phyloP scores from a whole-genome alignment of 2,888 invertebrate genomes.

The Megastigmus dorsalis region DNA sequence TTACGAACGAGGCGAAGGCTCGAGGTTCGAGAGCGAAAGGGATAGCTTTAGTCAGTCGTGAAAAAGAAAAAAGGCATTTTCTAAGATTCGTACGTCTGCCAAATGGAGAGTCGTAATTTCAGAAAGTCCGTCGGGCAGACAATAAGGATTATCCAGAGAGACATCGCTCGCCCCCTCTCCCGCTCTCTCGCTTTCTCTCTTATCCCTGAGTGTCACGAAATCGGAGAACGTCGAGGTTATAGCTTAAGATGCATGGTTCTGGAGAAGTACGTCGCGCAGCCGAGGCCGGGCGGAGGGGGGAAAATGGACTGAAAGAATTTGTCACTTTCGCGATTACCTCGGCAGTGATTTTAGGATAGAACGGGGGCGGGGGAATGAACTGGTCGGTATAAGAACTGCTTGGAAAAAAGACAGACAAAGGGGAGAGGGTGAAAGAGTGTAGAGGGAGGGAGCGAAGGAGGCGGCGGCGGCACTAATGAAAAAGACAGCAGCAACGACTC shows the following conservation, averaged over 20 bases:
- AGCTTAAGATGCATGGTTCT: constrained; percentile 22
- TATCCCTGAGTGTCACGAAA: constrained; percentile 45
- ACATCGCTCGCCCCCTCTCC: no score
- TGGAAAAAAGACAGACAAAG: no score
- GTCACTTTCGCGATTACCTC: constrained; percentile 28
- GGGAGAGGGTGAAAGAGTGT: not conserved
- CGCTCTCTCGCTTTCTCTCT: no score
- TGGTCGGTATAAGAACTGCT: no score
- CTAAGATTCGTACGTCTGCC: constrained; percentile 52
- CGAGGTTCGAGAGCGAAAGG: no score
- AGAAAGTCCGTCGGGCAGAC: constrained; percentile 46
- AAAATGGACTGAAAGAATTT: constrained; percentile 28
- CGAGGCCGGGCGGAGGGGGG: no score
- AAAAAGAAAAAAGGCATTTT: no score
- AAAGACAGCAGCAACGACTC: no score
- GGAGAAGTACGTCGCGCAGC: constrained; percentile 23
- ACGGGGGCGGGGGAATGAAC: not conserved
- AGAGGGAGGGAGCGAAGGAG: no score
- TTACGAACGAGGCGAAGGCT: not conserved
- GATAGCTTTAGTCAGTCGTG: no score
- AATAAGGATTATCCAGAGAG: constrained; percentile 51
- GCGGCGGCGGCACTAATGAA: not conserved
- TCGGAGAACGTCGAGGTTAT: constrained; percentile 25
- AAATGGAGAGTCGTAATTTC: constrained; percentile 61
- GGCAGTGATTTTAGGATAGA: not conserved